Base-by-base conservation (phyloP, 2,888 invertebrate genomes). In the Maniola hyperantus region DNA sequence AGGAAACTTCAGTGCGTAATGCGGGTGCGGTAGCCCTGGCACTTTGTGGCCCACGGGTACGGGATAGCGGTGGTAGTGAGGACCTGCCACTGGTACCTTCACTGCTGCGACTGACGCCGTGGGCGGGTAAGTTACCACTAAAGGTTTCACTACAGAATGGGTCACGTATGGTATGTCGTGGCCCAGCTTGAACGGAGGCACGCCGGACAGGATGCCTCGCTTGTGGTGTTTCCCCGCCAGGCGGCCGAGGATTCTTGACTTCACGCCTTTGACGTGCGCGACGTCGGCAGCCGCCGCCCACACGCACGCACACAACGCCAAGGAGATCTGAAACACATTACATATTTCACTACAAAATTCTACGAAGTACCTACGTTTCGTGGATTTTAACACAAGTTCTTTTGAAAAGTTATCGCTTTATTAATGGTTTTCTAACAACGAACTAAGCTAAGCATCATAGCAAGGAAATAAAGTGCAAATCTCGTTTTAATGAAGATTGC, bases 141-240 rank as follows among this genome's bases (percentile, higher is more conserved):
- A 70, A 0, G 93, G 93, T 72, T 92, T 92, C 15, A 92, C 76
- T 8, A 92, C 79, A 0, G 93, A 93, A 73, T 93, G 93, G 0
- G 91, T 88, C 15, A 93, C 89, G 6, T 78, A 83, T 0, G 92
- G 92, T 57, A 92, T 88, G 70, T 93, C 93, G 67, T 92, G 86
- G 44, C 93, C 93, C 6, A 90, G 82, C 67, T 93, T 93, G 79
- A 82, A 93, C 4, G 93, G 83, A 0, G 92, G 92, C n/a, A 92
- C 80, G 5, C 80, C 71, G 10, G 89, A 84, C 54, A 88, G 78
- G 13, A 88, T 82, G 66, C 92, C 91, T 10, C 91, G 82, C 74
- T 92, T 92, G 76, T 89, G 86, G 59, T 91, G 91, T 72, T 83
- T 86, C 68, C 77, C 77, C 0, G 79, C 72, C 53, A 89, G 75